phyloP scores from a whole-genome alignment of 2,113 vertebrate genomes.

The Poeciliopsis occidentalis region DNA sequence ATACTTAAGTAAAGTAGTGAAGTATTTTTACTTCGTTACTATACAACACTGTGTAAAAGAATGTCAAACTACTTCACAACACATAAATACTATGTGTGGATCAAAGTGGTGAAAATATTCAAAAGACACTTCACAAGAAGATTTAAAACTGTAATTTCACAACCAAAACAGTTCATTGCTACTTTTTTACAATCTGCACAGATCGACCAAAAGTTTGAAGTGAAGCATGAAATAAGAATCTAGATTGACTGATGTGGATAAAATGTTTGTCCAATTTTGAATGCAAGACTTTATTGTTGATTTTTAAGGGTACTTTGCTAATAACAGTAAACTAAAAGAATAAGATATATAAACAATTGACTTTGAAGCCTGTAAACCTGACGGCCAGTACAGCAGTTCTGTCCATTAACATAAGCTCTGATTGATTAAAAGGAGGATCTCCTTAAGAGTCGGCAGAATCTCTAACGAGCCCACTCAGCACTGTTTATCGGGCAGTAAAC shows the following conservation, averaged over 20 bases:
- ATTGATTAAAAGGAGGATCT: slow-evolving; percentile 55
- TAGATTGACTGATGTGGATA: neutral
- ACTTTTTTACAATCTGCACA: neutral
- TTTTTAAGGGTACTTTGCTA: neutral
- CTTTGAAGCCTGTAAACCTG: slow-evolving; percentile 3
- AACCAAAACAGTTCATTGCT: neutral
- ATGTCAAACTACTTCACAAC: neutral
- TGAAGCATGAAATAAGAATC: neutral
- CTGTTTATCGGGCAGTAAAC: slow-evolving; percentile 51
- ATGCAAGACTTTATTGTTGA: neutral
- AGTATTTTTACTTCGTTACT: too few species aligned
- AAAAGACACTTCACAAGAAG: neutral
- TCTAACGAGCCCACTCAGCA: slow-evolving; percentile 68
- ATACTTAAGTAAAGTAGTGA: too few species aligned
- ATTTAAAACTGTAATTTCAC: neutral
- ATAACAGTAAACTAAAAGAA: slow-evolving; percentile 9
- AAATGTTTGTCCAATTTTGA: neutral
- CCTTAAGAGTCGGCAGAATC: slow-evolving; percentile 60
- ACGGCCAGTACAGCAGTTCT: neutral
- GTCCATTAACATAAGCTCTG: slow-evolving; percentile 19
- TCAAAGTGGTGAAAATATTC: neutral
- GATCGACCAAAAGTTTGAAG: neutral
- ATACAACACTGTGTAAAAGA: too few species aligned
- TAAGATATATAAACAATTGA: slow-evolving; percentile 11
- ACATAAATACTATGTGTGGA: neutral